Evolutionary conservation across 2,113 vertebrate genomes (phyloP).

Genomic region (Burhinus oedicnemus): DNA sequence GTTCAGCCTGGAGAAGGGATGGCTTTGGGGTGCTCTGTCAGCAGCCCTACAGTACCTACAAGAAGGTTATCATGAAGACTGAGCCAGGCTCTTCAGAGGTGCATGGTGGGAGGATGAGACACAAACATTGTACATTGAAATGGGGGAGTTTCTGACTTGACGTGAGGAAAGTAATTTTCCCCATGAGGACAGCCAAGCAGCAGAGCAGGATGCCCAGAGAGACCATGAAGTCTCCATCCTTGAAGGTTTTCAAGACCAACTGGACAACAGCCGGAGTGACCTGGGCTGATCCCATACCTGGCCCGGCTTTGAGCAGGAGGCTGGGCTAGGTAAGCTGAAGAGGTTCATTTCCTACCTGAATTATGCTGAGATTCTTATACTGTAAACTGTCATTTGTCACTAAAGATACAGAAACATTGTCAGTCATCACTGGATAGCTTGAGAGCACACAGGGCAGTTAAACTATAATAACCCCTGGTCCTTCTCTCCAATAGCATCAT

Average conservation of each 20-base stretch:
- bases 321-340: neutral
- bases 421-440: neutral
- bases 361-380: neutral
- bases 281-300: neutral
- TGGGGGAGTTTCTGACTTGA: neutral
- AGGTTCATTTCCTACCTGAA: neutral
- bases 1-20: neutral
- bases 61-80: neutral
- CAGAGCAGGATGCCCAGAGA: neutral
- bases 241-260: neutral
- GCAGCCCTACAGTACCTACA: fast-evolving
- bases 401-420: neutral
- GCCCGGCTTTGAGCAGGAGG: neutral
- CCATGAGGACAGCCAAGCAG: neutral
- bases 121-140: neutral
- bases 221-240: neutral
- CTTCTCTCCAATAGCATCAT: neutral
- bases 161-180: neutral
- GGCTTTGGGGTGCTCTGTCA: neutral
- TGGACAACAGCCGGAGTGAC: neutral
- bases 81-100: neutral
- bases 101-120: fast-evolving
- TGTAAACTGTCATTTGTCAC: neutral
- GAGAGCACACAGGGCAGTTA: neutral
- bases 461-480: neutral